phyloP scores from a whole-genome alignment of 1,140 invertebrate species.

The Lerema accius region DNA sequence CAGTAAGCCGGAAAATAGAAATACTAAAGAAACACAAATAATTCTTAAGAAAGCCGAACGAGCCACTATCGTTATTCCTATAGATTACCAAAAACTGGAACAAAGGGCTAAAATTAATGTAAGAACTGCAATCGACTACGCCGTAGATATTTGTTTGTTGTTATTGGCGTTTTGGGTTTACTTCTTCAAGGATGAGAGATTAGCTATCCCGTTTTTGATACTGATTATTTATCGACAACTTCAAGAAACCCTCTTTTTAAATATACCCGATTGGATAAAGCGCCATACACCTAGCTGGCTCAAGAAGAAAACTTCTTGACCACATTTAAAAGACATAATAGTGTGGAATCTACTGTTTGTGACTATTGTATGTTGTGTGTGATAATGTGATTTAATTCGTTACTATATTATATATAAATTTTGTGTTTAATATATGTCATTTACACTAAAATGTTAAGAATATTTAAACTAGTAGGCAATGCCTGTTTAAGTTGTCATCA shows the following conservation, averaged over 20 bases:
- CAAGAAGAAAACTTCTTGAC: slow-evolving; percentile 76
- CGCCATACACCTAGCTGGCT: slow-evolving; percentile 68
- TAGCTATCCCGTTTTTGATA: slow-evolving; percentile 89
- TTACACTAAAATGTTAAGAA: slow-evolving; percentile 41
- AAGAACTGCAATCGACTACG: slow-evolving; percentile 85
- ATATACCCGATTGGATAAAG: slow-evolving; percentile 63
- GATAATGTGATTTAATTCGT: slow-evolving; percentile 61
- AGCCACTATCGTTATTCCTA: slow-evolving; percentile 76
- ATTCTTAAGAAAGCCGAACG: slow-evolving; percentile 68
- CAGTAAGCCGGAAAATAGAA: slow-evolving; percentile 47
- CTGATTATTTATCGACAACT: slow-evolving; percentile 90
- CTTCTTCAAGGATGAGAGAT: slow-evolving; percentile 89
- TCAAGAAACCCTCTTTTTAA: slow-evolving; percentile 82
- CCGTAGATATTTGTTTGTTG: slow-evolving; percentile 87
- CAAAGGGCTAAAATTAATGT: slow-evolving; percentile 86
- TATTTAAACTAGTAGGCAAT: slow-evolving; percentile 59
- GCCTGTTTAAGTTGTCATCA: slow-evolving; percentile 37
- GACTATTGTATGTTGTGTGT: slow-evolving; percentile 68
- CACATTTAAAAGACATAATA: slow-evolving; percentile 67
- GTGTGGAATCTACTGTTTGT: slow-evolving; percentile 63
- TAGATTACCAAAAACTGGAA: slow-evolving; percentile 80
- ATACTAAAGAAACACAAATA: slow-evolving; percentile 54
- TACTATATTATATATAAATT: slow-evolving; percentile 42
- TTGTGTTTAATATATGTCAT: slow-evolving; percentile 36
- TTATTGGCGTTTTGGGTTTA: slow-evolving; percentile 90